phyloP scores from a whole-genome alignment of 2,888 invertebrate species.

The Calliopum simillimum region DNA sequence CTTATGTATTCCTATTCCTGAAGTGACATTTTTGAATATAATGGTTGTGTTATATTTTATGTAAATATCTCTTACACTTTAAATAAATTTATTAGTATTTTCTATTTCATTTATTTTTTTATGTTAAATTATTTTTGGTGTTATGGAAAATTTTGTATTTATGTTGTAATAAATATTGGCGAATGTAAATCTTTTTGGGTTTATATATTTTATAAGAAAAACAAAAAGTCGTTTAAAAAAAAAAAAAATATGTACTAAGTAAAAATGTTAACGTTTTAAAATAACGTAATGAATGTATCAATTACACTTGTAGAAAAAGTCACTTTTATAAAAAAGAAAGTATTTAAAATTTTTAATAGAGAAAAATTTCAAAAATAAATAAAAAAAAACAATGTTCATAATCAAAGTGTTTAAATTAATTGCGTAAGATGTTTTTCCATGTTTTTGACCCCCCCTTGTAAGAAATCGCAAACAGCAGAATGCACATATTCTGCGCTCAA shows the following conservation, averaged over 20 bases:
- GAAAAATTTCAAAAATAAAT: constrained; percentile 13
- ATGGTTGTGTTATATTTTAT: constrained; percentile 49
- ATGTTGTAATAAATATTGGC: constrained; percentile 17
- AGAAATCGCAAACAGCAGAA: too few relatives aligned
- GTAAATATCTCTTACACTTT: constrained; percentile 27
- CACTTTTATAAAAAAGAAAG: neutral
- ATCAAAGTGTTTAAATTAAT: too few relatives aligned
- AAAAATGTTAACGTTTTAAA: constrained; percentile 22
- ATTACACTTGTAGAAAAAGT: constrained; percentile 17
- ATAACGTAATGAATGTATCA: constrained; percentile 24
- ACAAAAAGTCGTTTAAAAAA: neutral
- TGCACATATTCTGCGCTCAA: too few relatives aligned
- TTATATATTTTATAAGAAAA: constrained; percentile 4
- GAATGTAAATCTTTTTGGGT: constrained; percentile 10
- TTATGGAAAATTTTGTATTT: constrained; percentile 6
- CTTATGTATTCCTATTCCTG: neutral
- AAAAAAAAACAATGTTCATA: neutral
- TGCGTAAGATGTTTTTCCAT: too few relatives aligned
- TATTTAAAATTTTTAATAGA: constrained; percentile 20
- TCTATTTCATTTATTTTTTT: constrained; percentile 24
- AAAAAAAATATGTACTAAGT: constrained; percentile 2
- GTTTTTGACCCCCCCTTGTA: too few relatives aligned
- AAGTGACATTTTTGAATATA: constrained; percentile 15
- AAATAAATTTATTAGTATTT: neutral
- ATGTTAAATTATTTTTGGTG: constrained; percentile 22